These are phyloP conservation scores for Siniperca knerii DNA, from an alignment of 2,113 vertebrate genomes.

Conservation along the genomic window DNA sequence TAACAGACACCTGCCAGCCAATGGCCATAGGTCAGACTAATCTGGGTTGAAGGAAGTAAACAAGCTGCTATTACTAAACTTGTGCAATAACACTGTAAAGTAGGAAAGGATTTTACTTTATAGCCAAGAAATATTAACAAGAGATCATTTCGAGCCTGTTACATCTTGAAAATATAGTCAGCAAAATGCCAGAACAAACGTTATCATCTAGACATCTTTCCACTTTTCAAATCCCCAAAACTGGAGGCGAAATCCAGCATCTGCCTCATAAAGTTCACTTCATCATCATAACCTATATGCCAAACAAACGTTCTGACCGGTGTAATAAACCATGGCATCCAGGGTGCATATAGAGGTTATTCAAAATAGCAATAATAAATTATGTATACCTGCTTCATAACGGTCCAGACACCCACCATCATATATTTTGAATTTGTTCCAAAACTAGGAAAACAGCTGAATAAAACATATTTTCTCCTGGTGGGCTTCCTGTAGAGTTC, in stretches of 20 bases:
- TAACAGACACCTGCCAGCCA: background rate
- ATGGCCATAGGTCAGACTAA: too few relatives aligned
- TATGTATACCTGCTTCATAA: background rate
- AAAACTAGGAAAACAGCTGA: background rate
- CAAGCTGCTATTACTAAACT: too few relatives aligned
- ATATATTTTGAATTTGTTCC: background rate
- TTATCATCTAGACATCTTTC: background rate
- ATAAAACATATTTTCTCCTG: background rate
- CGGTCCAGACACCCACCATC: background rate
- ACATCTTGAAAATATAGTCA: background rate
- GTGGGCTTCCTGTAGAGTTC: background rate
- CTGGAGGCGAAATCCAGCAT: background rate
- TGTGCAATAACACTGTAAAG: background rate
- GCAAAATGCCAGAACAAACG: background rate
- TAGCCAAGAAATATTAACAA: background rate
- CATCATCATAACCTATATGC: background rate
- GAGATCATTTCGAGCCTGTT: background rate
- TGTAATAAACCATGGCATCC: background rate
- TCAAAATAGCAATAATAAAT: background rate
- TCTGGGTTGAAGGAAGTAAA: too few relatives aligned
- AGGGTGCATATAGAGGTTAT: background rate
- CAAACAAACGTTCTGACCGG: background rate
- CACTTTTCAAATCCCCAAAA: background rate
- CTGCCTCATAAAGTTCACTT: background rate
- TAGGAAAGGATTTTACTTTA: background rate